These are phyloP conservation scores for Sisyra nigra DNA, from an alignment of 2,888 invertebrate species.

Conservation along the genomic window DNA sequence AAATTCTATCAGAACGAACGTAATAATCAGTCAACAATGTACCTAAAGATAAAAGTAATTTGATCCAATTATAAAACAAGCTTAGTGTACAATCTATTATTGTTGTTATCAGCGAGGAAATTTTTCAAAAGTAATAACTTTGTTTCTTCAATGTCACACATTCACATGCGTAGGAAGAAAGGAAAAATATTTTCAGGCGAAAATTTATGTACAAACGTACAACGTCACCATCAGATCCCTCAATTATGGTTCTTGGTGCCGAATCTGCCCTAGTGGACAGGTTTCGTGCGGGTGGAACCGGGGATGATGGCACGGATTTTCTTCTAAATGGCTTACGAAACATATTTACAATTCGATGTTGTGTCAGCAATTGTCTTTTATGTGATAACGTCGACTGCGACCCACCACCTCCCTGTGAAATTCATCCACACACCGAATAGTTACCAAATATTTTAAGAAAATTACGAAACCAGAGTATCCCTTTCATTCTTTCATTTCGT, in stretches of 20 bases:
- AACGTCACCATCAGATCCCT: conserved; percentile 23
- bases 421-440: no score
- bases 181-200: not conserved
- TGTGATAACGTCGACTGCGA: conserved; percentile 34
- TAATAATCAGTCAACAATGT: not conserved
- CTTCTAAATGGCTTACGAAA: conserved; percentile 50
- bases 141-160: no score
- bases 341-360: conserved; percentile 43
- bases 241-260: conserved; percentile 23
- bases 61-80: not conserved
- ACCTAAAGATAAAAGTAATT: not conserved
- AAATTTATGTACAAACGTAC: conserved; percentile 4
- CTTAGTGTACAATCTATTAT: not conserved
- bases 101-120: not conserved
- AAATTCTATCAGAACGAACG: not conserved
- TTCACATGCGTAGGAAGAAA: not conserved
- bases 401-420: conserved; percentile 25
- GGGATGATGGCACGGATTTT: conserved; percentile 48
- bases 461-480: not conserved
- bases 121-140: no score
- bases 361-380: conserved; percentile 38
- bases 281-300: conserved; percentile 39
- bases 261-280: conserved; percentile 22
- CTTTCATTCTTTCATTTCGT: no score
- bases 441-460: not conserved